Percentiles rank a stretch among this genome's conserved stretches.
These are phyloP conservation scores for Trilocha varians DNA, from an alignment of 2,888 invertebrate species.

Conservation along the genomic window DNA sequence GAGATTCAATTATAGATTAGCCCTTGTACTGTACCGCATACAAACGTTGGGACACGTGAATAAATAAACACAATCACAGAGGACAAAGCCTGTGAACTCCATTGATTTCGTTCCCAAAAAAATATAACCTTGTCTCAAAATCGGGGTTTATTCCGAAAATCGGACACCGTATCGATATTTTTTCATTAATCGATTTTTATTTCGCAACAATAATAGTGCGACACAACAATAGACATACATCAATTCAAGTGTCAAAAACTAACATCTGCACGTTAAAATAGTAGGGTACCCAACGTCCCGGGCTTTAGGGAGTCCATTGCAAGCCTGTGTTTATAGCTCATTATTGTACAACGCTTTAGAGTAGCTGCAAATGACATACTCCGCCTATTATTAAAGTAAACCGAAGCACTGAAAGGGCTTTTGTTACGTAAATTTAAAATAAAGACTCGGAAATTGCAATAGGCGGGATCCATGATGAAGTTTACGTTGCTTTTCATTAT, in stretches of 20 bases:
- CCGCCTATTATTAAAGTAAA: constrained; percentile 65
- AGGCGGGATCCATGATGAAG: constrained; percentile 29
- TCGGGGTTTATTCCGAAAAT: constrained; percentile 42
- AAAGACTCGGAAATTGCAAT: constrained; percentile 42
- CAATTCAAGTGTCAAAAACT: constrained; percentile 73
- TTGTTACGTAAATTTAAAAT: constrained; percentile 57
- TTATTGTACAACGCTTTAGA: constrained; percentile 65
- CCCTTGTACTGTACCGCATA: constrained; percentile 59
- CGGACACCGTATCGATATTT: constrained; percentile 48
- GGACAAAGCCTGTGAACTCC: constrained; percentile 62
- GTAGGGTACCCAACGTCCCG: constrained; percentile 39
- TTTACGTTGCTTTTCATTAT: constrained; percentile 37
- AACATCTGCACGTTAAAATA: constrained; percentile 68
- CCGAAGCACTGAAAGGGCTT: constrained; percentile 43
- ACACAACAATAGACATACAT: constrained; percentile 64
- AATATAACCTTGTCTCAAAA: constrained; percentile 41
- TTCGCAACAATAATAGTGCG: constrained; percentile 49
- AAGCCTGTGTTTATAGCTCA: constrained; percentile 68
- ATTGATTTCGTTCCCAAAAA: constrained; percentile 54
- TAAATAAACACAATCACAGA: constrained; percentile 70
- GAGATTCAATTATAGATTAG: constrained; percentile 73
- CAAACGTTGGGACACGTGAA: constrained; percentile 65
- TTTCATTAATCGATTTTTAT: constrained; percentile 51
- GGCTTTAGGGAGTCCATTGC: constrained; percentile 51
- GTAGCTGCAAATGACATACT: constrained; percentile 68